Base-by-base conservation (phyloP, 2,113 vertebrate genomes). In the Tetrax tetrax region DNA sequence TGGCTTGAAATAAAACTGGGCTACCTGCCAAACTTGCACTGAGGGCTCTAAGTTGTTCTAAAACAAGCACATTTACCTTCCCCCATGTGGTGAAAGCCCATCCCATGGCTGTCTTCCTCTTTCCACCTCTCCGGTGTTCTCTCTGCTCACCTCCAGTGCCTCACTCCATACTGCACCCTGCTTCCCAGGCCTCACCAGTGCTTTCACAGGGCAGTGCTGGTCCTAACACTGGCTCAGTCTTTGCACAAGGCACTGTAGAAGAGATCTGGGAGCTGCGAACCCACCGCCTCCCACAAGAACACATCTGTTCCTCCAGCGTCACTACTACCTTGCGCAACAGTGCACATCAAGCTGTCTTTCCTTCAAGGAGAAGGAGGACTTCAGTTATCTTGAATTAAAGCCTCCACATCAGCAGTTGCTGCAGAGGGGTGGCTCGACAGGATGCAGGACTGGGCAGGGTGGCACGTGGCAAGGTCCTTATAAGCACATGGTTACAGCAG, bases 1-100 rank as follows among this genome's bases (percentile, higher is more conserved):
- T 57, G 24, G 28, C 72, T 80, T 79, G 77, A 94, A 96, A 94
- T 89, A 93, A 89, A 96, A 96, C 65, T 37, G 61, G 89, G 89
- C 77, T 45, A 76, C 38, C 29, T 0, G 69, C 93, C 96, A 95
- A 91, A 60, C 56, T 81, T 68, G 29, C 19, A 89, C 93, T 84
- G 74, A 87, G 65, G 75, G 28, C 68, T 92, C 31, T 31, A 81
- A 70, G 45, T 21, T 87, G 43, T 64, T 93, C 93, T 87, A 93
- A 95, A 95, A 94, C 79, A 87, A 85, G 33, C 24, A 68, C 13
- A 16, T 75, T 91, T 91, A 79, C 77, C 45, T 76, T 84, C 53
- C 22, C 14, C 21, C 8, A 53, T 0, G 1, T 4, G 18, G 33
- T 37, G 38, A 82, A 35, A 68, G 24, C 25, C 51, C 45, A 64